phyloP scores from a whole-genome alignment of 2,113 vertebrate species.

The Oreotrochilus melanogaster region DNA sequence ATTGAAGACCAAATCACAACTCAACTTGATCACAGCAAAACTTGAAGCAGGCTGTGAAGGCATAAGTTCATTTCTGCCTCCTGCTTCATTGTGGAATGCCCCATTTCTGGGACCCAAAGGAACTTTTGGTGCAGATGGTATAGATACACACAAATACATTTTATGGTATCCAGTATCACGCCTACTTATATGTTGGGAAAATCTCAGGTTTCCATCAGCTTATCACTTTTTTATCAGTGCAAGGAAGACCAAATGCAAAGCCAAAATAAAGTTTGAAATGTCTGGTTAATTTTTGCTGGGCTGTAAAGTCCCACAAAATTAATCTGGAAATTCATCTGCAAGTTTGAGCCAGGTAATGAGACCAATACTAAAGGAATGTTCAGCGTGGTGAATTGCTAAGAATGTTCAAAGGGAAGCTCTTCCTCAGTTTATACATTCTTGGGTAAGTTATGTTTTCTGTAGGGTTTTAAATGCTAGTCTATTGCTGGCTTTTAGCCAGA shows the following conservation, averaged over 20 bases:
- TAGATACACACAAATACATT: not conserved
- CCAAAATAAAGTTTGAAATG: not conserved
- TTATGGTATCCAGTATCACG: not conserved
- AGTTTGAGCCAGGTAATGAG: not conserved
- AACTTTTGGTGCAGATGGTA: not conserved
- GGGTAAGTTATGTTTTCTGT: constrained; percentile 5
- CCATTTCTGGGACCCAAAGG: not conserved
- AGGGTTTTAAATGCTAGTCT: not conserved
- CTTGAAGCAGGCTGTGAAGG: not conserved
- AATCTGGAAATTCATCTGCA: not conserved
- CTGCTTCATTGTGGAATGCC: not conserved
- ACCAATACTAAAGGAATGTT: not conserved
- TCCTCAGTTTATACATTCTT: constrained; percentile 5
- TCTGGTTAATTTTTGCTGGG: not conserved
- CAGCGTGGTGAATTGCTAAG: not conserved
- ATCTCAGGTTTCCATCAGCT: not conserved
- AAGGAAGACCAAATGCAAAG: not conserved
- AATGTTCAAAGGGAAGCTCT: constrained; percentile 1
- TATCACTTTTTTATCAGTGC: not conserved
- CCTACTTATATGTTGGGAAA: not conserved
- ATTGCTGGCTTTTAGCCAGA: constrained; percentile 40
- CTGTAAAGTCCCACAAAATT: not conserved
- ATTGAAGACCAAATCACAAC: not conserved
- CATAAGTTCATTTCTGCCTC: not conserved
- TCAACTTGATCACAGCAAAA: not conserved